Base-by-base conservation (phyloP, 2,113 vertebrate species). In the Proterorhinus semilunaris region DNA sequence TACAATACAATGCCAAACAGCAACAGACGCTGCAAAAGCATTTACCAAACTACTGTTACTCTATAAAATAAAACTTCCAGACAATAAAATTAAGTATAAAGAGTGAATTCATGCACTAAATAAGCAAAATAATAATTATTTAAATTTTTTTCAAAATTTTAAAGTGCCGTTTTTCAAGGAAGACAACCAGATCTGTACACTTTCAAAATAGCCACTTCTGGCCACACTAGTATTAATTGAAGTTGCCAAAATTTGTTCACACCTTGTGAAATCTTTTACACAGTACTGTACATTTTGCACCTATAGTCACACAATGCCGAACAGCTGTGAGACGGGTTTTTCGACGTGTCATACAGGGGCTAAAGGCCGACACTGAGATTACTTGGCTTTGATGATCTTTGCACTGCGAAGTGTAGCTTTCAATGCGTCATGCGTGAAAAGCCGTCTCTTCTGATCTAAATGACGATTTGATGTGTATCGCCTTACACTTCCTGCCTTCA, bases 401-500 rank as follows among this genome's bases (percentile, higher is more conserved):
- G 57, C 69, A 43, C 78, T 51, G 49, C 8, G 65, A 83, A 81
- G 84, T 83, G 76, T 21, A 12, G 76, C 75, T 80, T 76, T 77
- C 57, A 68, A 77, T 76, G 82, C 68, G 80, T 91, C 85, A 89
- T 73, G 88, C 83, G 76, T 84, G 81, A 88, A 68, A 82, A 85
- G 63, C 51, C 42, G 62, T 68, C 50, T 78, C 83, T 89, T 90
- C 74, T 87, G 82, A 89, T 86, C 80, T 84, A 86, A 90, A 89
- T 81, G 86, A 86, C 74, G 76, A 76, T 65, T 76, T 71, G 81
- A 78, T 70, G 81, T 77, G 73, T 83, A 87, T 91, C 76, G 45
- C 67, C 76, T 92, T 89, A 86, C 87, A 76, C 82, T 81, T 88
- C 87, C 84, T 84, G 87, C 71, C 81, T 81, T 69, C 59, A 62